Percentiles rank a stretch among this genome's conserved stretches.
These are phyloP conservation scores for Epinephelus lanceolatus DNA, from an alignment of 2,113 vertebrate genomes.

Conservation along the genomic window DNA sequence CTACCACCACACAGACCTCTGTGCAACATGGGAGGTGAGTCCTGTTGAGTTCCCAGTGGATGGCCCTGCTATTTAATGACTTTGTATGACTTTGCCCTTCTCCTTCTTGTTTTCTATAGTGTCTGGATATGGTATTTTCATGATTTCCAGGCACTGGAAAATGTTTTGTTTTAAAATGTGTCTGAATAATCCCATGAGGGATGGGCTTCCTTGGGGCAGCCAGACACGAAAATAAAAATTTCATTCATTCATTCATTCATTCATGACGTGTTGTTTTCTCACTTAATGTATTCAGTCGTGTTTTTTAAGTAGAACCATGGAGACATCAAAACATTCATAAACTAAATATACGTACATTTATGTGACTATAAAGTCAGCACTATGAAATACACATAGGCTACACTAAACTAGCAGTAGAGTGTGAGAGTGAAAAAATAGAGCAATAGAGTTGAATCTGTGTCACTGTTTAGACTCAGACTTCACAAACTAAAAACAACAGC, in stretches of 20 bases:
- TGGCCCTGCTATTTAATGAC: neutral
- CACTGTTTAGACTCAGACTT: neutral
- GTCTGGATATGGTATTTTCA: neutral
- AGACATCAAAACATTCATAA: neutral
- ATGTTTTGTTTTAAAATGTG: no score
- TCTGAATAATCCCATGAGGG: no score
- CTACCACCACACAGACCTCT: conserved; percentile 90
- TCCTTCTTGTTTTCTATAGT: neutral
- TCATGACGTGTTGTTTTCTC: neutral
- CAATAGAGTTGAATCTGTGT: no score
- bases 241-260: no score
- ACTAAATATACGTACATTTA: neutral
- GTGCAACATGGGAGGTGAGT: conserved; percentile 96
- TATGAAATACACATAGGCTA: neutral
- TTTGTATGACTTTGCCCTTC: neutral
- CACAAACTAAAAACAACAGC: neutral
- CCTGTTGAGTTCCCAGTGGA: neutral
- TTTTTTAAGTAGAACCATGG: neutral
- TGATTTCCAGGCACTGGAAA: no score
- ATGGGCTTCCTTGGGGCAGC: no score
- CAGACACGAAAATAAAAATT: no score
- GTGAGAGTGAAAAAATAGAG: no score
- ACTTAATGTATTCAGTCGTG: neutral
- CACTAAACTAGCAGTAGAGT: neutral
- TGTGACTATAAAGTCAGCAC: neutral